Evolutionary conservation across 2,113 vertebrate species (phyloP), one percentile per base, ranked within the genome.

Genomic region (Plotosus lineatus): DNA sequence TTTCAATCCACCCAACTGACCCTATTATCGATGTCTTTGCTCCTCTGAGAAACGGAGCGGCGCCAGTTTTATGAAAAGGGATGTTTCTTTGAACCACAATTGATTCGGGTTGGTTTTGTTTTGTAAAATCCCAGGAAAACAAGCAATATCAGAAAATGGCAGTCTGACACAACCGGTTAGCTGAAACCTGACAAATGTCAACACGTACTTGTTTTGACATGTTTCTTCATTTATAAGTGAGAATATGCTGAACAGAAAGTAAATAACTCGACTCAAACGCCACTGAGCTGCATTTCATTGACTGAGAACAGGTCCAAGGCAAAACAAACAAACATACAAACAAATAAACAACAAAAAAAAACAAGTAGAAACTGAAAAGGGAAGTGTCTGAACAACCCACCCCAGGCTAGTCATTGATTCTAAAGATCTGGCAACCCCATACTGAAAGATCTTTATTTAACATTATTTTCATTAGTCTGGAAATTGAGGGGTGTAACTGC

Each of bases 251-350:
- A 50, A 33, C 38, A 46, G 75, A 21, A 31, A 77, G 38, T 60
- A 55, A 77, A 77, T 77, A 61, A 46, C 36, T 58, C 33, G 55
- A 46, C 38, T 60, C 40, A 21, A 33, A 46, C 56, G 56, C 55
- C 38, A 36, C 6, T 23, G 55, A 48, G 75, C 56, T 36, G 5
- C 14, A 2, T 77, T 61, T 61, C 4, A 31, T 63, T 77, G 6
- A 77, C 42, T 33, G 56, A 44, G 55, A 38, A 50, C 44, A 42
- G 75, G 31, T 5, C 6, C n/a, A 31, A 46, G 17, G 75, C 26
- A 44, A 38, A 44, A 44, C 61, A 46, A 42, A 38, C 17, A 12
- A 40, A n/a, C n/a, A n/a, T n/a, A n/a, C n/a, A n/a, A n/a, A n/a
- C n/a, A n/a, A n/a, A n/a, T n/a, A 38, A 44, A 44, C 61, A 46